Evolutionary conservation across 2,113 vertebrate species (phyloP).

Genomic region (Gasterosteus aculeatus): DNA sequence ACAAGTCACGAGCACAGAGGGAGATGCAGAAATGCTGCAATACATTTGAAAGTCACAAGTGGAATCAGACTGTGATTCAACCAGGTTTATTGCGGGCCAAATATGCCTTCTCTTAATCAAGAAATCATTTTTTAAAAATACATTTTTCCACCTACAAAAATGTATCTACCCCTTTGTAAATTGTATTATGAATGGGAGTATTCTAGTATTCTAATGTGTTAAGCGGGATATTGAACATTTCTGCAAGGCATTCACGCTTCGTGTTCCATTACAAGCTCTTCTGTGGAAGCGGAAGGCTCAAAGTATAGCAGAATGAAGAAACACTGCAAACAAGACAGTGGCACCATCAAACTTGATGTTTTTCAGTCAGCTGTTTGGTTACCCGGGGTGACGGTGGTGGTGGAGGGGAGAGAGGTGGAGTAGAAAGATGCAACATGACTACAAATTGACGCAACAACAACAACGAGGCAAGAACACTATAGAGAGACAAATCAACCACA

Average conservation of each 20-base stretch:
- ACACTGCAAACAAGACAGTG: conserved; percentile 1
- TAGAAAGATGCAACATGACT: not conserved
- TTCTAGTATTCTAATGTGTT: conserved; percentile 45
- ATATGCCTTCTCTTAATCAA: conserved; percentile 49
- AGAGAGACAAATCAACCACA: not conserved
- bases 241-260: conserved; percentile 35
- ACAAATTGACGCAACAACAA: not conserved
- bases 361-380: conserved; percentile 5
- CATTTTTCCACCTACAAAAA: conserved; percentile 15
- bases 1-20: conserved; percentile 50
- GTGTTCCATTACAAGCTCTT: conserved; percentile 24
- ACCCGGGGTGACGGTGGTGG: not conserved
- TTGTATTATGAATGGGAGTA: conserved; percentile 29
- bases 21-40: conserved; percentile 62
- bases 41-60: conserved; percentile 54
- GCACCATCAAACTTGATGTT: conserved; percentile 1
- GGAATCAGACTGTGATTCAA: conserved; percentile 45
- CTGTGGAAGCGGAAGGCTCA: conserved; percentile 13
- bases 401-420: not conserved
- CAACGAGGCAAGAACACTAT: not conserved
- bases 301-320: conserved; percentile 4
- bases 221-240: conserved; percentile 30
- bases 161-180: not conserved
- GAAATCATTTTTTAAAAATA: conserved; percentile 17
- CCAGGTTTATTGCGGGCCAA: conserved; percentile 24